Conservation (phyloP, 2,888 invertebrate genomes). For the Horisme vitalbata region DNA sequence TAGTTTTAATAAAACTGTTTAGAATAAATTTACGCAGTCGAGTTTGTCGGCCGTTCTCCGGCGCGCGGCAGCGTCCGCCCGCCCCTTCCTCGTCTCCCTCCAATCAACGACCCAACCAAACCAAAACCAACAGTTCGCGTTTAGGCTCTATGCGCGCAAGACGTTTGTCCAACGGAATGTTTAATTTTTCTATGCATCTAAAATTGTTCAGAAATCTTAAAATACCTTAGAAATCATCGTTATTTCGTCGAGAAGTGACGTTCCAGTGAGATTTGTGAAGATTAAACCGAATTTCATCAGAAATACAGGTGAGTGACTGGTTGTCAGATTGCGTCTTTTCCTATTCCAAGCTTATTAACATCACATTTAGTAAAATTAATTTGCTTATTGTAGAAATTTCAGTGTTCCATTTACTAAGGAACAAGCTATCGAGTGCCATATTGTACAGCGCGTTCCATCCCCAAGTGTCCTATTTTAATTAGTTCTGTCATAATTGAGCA, state of each 20-base stretch:
- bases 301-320: constrained; percentile 76
- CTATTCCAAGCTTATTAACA: constrained; percentile 60
- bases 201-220: constrained; percentile 77
- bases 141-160: constrained; percentile 79
- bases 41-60: constrained; percentile 70
- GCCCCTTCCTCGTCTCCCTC: constrained; percentile 39
- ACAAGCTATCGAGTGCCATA: constrained; percentile 45
- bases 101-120: constrained; percentile 59
- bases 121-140: constrained; percentile 83
- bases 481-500: constrained; percentile 37
- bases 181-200: constrained; percentile 78
- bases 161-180: constrained; percentile 77
- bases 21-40: constrained; percentile 51
- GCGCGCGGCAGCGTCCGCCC: constrained; percentile 65
- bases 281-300: constrained; percentile 65
- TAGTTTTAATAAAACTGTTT: constrained; percentile 32
- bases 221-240: constrained; percentile 74
- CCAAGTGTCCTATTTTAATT: constrained; percentile 53
- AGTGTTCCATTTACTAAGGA: constrained; percentile 31
- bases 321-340: constrained; percentile 81
- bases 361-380: constrained; percentile 49
- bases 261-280: constrained; percentile 71
- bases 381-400: constrained; percentile 49
- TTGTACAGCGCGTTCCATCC: constrained; percentile 42
- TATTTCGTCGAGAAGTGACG: constrained; percentile 65